Evolutionary conservation across 2,797 vertebrate genomes (phyloP), one percentile per base, ranked within the genome.

Genomic region (Sebastes diploproa): DNA sequence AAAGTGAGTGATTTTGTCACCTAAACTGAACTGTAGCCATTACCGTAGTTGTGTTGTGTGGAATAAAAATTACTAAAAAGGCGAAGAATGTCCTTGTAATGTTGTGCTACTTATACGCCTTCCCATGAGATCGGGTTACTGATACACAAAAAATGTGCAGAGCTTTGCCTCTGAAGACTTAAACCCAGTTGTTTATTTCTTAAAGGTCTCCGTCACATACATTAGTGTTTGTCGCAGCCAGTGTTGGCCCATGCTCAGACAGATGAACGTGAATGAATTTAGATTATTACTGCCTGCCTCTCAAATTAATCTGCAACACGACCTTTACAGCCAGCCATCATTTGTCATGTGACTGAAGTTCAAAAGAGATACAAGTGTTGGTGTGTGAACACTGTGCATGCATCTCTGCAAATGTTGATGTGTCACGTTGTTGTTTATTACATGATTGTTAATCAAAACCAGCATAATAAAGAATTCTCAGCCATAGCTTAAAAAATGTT

Each of bases 311-410:
- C 68, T 81, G 81, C 64, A 42, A 12, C 61, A 14, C 82, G 90
- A 91, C 90, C 91, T 92, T 93, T 91, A 67, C 6, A 75, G 82
- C 61, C 80, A 9, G 82, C 61, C 80, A 9, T 84, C 83, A 72
- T 86, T 82, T 80, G 72, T 90, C 72, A 85, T 58, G 69, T 58
- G 72, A 83, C 74, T 74, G 69, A 65, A 72, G 46, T 83, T 85
- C 69, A 76, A 63, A 82, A 77, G 56, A 78, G 50, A 76, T 62
- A 42, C 64, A 66, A 64, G 60, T 75, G 75, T 78, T 22, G 0
- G 58, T n/a, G 54, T 22, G 52, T n/a, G 38, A 32, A 30, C 42
- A 5, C n/a, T 3, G 12, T 38, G 46, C 38, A 30, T 54, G 25
- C 32, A 42, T 76, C 56, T 56, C 60, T 50, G 73, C 34, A 9